A percentile compares a stretch with the other conserved stretches of the same genome.
Conservation (phyloP, 2,888 invertebrate species). For the Leptinotarsa juncta region DNA sequence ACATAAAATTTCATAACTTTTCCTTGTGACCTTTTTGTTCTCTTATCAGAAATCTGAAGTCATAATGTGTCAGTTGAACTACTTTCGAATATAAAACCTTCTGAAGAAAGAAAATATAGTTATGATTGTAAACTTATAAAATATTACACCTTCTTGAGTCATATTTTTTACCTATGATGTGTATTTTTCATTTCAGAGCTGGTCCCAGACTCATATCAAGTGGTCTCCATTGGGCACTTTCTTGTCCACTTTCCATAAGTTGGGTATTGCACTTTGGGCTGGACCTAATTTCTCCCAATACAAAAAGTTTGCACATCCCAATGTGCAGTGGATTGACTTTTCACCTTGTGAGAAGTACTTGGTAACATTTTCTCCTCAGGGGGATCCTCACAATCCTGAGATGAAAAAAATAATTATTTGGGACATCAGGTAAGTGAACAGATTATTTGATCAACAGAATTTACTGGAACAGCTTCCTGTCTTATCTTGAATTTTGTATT, state of each 20-base stretch:
- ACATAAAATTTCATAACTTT: too few relatives aligned
- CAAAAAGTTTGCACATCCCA: constrained; percentile 89
- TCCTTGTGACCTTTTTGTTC: too few relatives aligned
- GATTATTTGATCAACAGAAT: not conserved
- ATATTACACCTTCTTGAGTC: too few relatives aligned
- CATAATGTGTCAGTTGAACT: too few relatives aligned
- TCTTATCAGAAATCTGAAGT: too few relatives aligned
- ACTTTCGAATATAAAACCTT: too few relatives aligned
- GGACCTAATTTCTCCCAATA: constrained; percentile 93
- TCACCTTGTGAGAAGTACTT: constrained; percentile 98
- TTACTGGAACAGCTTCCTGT: too few relatives aligned
- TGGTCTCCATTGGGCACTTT: constrained; percentile 99
- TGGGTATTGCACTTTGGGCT: constrained; percentile 97
- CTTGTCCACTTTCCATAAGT: constrained; percentile 94
- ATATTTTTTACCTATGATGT: too few relatives aligned
- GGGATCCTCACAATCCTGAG: constrained; percentile 73
- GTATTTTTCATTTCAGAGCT: constrained; percentile 72
- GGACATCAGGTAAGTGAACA: constrained; percentile 81
- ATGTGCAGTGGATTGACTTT: constrained; percentile 96
- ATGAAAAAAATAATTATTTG: constrained; percentile 93
- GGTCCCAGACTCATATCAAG: constrained; percentile 95
- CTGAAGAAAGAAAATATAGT: too few relatives aligned
- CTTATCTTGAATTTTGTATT: too few relatives aligned
- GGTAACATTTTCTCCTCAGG: constrained; percentile 91
- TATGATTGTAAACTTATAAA: too few relatives aligned